Percentiles rank a stretch among this genome's conserved stretches.
Conservation (phyloP, 2,113 vertebrate species). For the Gasterosteus nipponicus region DNA sequence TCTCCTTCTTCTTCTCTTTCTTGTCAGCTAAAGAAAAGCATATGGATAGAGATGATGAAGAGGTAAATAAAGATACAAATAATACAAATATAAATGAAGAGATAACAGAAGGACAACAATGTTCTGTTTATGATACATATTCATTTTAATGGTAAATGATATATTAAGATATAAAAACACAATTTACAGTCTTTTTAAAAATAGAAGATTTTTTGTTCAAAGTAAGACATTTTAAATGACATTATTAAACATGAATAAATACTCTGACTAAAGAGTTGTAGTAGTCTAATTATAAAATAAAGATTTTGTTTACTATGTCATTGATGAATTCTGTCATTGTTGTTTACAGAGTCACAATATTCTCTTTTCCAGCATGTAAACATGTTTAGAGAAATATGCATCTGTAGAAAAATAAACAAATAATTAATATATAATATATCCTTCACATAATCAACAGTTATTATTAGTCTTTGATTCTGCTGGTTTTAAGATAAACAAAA, state of each 20-base stretch:
- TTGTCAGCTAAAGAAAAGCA: too few species aligned
- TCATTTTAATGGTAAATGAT: neutral
- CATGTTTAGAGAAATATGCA: conserved; percentile 54
- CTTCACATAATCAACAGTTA: neutral
- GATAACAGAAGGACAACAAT: neutral
- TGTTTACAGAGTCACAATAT: neutral
- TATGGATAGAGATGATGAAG: too few species aligned
- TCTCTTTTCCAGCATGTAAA: conserved; percentile 51
- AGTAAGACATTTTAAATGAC: conserved; percentile 10
- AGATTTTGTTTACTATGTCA: neutral
- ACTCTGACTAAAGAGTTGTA: neutral
- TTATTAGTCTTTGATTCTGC: conserved; percentile 41
- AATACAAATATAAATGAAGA: too few species aligned
- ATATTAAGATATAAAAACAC: conserved; percentile 8
- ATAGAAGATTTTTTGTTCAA: neutral
- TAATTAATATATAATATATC: conserved; percentile 39
- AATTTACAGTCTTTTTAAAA: neutral
- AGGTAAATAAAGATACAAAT: too few species aligned
- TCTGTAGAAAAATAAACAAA: conserved; percentile 76
- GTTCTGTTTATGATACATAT: neutral
- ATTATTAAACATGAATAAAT: neutral
- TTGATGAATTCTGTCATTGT: neutral
- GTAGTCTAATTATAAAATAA: neutral
- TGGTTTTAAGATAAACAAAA: conserved; percentile 6
- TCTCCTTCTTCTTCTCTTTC: too few species aligned